Base-by-base conservation (phyloP, 2,797 vertebrate species). In the Novumbra hubbsi region DNA sequence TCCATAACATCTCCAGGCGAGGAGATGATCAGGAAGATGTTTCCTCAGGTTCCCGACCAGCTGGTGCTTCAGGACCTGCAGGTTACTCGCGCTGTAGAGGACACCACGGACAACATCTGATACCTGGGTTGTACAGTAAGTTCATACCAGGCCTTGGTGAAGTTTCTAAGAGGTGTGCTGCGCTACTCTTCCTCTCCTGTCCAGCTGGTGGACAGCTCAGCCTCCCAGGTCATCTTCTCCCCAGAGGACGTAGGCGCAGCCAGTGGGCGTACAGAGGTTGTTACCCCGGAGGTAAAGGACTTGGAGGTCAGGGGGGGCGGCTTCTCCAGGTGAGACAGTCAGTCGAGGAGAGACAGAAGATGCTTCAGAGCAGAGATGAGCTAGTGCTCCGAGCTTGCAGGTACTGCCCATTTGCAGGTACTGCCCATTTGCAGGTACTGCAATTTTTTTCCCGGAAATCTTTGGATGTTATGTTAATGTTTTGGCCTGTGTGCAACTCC, bases 21-120 rank as follows among this genome's bases (percentile, higher is more conserved):
- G n/a, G n/a, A n/a, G n/a, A n/a, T n/a, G 91, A 95, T 99, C 83
- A 96, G 98, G 84, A 98, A 98, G 90, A 99, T 99, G 98, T 99
- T 99, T 80, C 98, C 98, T 70, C 98, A 99, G 90, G 96, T 99
- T 41, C 98, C 98, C 0, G 97, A 97, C 73, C 96, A 98, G 71
- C 88, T 99, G 50, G 94, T 99, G 38, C 94, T 99, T 48, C 98
- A 99, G 90, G 98, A 99, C 81, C 92, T 99, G 66, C 98, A 99
- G 91, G 85, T 99, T 11, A 99, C 97, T 0, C 97, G 96, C 72
- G 99, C 98, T 0, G 95, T 99, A 2, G 98, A 99, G 86, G 94
- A 99, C 84, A 99, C 98, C 72, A 99, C 49, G 4, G 68, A 55
- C 68, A 55, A 55, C 68, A 34, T 55, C 7, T 3, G 21, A 60